Evolutionary conservation across 1,140 invertebrate species (phyloP), one percentile per base, ranked within the genome.

Genomic region (Aphelenchoides avenae): DNA sequence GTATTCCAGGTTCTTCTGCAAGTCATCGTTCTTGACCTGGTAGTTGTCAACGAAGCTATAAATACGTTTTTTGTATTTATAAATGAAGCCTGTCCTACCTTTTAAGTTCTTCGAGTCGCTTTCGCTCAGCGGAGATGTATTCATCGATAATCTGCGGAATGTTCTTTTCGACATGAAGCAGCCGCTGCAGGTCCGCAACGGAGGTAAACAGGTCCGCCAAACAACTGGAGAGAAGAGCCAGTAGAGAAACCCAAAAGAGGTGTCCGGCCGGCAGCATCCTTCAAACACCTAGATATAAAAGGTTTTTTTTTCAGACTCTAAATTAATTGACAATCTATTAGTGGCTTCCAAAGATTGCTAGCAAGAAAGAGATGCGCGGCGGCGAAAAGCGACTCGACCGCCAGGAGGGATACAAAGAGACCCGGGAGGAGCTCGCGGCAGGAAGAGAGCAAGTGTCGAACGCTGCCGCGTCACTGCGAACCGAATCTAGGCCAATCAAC

Each of bases 201-300:
- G 67, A 67, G 40, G 67, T 70, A 37, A 70, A 70, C 24, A 70
- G 42, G 41, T 70, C 67, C 36, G 60, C 58, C 9, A 33, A 31
- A 24, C 11, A 22, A 27, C 24, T 5, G 31, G 22, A 26, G n/a
- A 27, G 9, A 53, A 54, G n/a, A 20, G 9, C 15, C 9, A 46
- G 9, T 47, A 31, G 18, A 20, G 15, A 24, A 53, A 29, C 15
- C 30, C 13, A 53, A 54, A 53, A 53, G 52, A 18, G 22, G n/a
- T n/a, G 20, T n/a, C 48, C 20, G 20, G 3, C n/a, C 41, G 51
- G 20, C 31, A 40, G 29, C 48, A 52, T 51, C 13, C 24, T 48
- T 34, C n/a, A n/a, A n/a, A n/a, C n/a, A n/a, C n/a, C n/a, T n/a
- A n/a, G n/a, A n/a, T n/a, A n/a, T n/a, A n/a, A n/a, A n/a, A n/a